Base-by-base conservation (phyloP, 2,797 vertebrate genomes). In the Pampus argenteus region DNA sequence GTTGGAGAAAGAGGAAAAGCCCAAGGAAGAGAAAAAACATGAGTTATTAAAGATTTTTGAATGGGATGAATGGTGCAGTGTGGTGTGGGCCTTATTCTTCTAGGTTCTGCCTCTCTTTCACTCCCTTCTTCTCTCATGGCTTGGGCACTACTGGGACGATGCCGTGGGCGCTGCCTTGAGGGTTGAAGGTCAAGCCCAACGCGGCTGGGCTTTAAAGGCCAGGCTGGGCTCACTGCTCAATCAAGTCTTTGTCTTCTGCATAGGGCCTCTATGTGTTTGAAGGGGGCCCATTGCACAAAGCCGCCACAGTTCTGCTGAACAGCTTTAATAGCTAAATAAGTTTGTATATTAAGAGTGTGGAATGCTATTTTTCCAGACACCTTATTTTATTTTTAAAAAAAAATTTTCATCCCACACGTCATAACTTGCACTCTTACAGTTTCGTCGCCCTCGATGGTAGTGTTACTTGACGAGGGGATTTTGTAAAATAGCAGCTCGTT, bases 191-290 rank as follows among this genome's bases (percentile, higher is more conserved):
- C 88, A 86, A 85, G 70, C 87, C 87, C 87, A 76, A 86, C 76
- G 88, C 71, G 76, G 82, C 80, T 77, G 57, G 80, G 82, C 85
- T 88, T 89, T 91, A 88, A 92, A 92, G 87, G 90, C 84, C 87
- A 88, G 58, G 67, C 79, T 31, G 67, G 56, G 71, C 78, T 75
- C 74, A 4, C 74, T n/a, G 78, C 92, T 95, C 91, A 95, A 95
- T 95, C 90, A 72, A 70, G 82, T 85, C 94, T 95, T 95, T 95
- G 94, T 95, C 79, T 88, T 74, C 54, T 42, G 36, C 74, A 73
- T 72, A 88, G 91, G 91, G 87, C 92, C 87, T 83, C 76, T 54
- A n/a, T 88, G 89, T 81, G 84, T 93, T 89, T 58, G 44, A 79
- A 73, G 73, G 83, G 82, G 86, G 86, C 85, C 86, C 81, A 1